phyloP scores from a whole-genome alignment of 2,888 invertebrate genomes.

The Anaspis maculata region DNA sequence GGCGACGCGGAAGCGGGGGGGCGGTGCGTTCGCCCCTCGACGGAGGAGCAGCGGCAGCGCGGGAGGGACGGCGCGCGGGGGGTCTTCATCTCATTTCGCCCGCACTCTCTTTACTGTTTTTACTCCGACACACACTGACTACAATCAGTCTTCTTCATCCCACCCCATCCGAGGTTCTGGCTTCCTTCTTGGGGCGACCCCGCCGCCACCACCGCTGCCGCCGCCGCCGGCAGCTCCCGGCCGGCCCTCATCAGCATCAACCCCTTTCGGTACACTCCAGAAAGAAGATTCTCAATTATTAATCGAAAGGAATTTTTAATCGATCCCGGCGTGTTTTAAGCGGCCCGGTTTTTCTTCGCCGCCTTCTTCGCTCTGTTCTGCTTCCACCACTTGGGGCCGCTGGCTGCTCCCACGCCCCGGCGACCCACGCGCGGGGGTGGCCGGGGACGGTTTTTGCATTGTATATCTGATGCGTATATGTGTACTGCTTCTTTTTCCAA shows the following conservation, averaged over 20 bases:
- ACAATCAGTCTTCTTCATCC: conserved; percentile 41
- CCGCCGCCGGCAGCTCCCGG: conserved; percentile 22
- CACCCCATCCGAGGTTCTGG: conserved; percentile 20
- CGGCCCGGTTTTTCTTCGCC: conserved; percentile 8
- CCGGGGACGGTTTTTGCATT: no score
- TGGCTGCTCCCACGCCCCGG: no score
- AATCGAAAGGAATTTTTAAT: conserved; percentile 42
- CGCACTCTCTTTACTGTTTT: conserved; percentile 51
- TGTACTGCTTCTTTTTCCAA: no score
- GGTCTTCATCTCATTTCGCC: conserved; percentile 59
- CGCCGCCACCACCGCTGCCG: conserved; percentile 20
- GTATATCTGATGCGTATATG: no score
- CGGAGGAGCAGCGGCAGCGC: conserved; percentile 8
- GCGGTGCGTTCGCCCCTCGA: background rate
- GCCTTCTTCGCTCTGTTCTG: conserved; percentile 2
- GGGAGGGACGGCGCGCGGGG: conserved; percentile 26
- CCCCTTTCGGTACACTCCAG: conserved; percentile 37
- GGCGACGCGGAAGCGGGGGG: conserved; percentile 14
- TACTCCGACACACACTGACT: conserved; percentile 42
- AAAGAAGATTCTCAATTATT: conserved; percentile 42
- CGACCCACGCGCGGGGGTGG: no score
- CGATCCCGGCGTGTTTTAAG: conserved; percentile 37
- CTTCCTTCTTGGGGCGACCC: conserved; percentile 19
- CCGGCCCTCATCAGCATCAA: conserved; percentile 34
- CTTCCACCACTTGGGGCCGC: no score